Evolutionary conservation across 2,797 vertebrate genomes (phyloP).

Genomic region (Tadarida brasiliensis): DNA sequence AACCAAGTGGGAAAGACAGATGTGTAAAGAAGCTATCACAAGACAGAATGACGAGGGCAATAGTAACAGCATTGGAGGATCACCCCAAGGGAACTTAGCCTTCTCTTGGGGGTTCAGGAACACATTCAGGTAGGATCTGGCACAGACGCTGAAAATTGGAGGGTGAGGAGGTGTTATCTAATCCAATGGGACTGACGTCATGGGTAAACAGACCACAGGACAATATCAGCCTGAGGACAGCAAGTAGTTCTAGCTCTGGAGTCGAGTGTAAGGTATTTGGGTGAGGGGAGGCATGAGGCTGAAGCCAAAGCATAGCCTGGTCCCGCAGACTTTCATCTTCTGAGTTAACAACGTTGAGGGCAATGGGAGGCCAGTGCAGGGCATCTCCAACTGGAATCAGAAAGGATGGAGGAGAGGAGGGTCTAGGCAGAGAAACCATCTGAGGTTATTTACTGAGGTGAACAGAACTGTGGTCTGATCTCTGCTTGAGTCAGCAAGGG

Average conservation of each 20-base stretch:
- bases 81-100: neutral
- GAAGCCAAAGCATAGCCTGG: no score
- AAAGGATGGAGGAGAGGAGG: no score
- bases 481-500: neutral
- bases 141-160: neutral
- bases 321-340: no score
- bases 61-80: neutral
- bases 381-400: no score
- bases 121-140: neutral
- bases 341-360: no score
- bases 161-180: neutral
- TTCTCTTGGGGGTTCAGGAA: neutral
- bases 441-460: no score
- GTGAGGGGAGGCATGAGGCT: no score
- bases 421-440: neutral
- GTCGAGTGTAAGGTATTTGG: no score
- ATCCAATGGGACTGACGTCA: neutral
- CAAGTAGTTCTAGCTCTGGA: no score
- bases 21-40: neutral
- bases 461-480: neutral
- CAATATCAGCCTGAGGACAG: no score
- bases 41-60: neutral
- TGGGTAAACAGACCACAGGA: no score
- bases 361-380: no score
- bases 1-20: neutral